phyloP scores from a whole-genome alignment of 2,797 vertebrate genomes.

The Thaleichthys pacificus region DNA sequence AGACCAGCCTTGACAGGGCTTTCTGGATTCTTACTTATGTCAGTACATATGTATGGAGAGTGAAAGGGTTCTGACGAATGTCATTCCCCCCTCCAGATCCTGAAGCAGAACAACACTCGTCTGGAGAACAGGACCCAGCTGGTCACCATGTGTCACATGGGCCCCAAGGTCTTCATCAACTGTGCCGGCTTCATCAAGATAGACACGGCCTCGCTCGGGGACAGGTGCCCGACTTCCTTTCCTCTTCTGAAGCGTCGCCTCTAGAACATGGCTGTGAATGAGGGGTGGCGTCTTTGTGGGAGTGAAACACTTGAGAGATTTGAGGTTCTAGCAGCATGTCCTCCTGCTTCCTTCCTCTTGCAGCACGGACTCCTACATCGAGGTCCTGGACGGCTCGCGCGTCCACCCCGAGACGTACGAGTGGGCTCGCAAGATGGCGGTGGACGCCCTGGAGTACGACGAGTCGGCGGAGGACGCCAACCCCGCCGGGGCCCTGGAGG shows the following conservation, averaged over 20 bases:
- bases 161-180: constrained; percentile 99
- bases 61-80: background rate
- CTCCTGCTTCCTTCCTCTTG: background rate
- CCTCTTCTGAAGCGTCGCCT: background rate
- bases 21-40: no score
- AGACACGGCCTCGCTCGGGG: constrained; percentile 94
- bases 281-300: background rate
- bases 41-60: background rate
- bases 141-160: constrained; percentile 99
- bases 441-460: constrained; percentile 97
- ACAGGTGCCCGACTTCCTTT: constrained; percentile 77
- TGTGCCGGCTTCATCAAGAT: constrained; percentile 99
- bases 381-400: constrained; percentile 95
- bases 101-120: constrained; percentile 98
- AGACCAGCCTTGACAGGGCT: no score
- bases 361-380: constrained; percentile 98
- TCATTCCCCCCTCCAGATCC: constrained; percentile 75
- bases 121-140: constrained; percentile 97
- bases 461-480: constrained; percentile 98
- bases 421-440: constrained; percentile 99
- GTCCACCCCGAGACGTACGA: constrained; percentile 99
- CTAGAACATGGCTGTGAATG: background rate
- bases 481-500: constrained; percentile 94
- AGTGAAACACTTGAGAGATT: background rate
- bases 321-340: background rate